Conservation (phyloP, 2,113 vertebrate species). For the Lepus timidus region DNA sequence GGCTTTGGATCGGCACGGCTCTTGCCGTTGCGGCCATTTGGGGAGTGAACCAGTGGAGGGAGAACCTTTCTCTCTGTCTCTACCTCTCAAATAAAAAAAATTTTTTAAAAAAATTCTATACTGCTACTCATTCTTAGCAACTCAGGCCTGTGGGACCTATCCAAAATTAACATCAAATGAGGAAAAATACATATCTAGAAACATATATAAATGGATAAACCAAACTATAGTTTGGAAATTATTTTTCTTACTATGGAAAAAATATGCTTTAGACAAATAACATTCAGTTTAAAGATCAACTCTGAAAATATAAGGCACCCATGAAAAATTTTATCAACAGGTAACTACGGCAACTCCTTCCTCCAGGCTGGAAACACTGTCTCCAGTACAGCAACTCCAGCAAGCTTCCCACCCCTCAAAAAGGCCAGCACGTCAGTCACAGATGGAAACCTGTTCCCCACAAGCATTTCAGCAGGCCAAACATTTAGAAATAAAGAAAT, state of each 20-base stretch:
- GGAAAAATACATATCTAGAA: conserved; percentile 60
- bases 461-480: conserved; percentile 25
- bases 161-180: conserved; percentile 17
- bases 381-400: background rate
- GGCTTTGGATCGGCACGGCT: no score
- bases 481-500: conserved; percentile 33
- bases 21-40: no score
- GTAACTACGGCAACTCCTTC: background rate
- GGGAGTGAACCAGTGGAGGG: no score
- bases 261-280: conserved; percentile 29
- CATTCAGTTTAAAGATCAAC: conserved; percentile 43
- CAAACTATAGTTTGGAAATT: conserved; percentile 46
- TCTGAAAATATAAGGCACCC: conserved; percentile 53
- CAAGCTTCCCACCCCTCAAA: background rate
- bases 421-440: conserved; percentile 33
- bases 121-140: conserved; percentile 40
- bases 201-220: background rate
- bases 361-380: background rate
- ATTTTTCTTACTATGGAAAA: conserved; percentile 30
- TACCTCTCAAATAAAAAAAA: background rate
- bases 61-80: no score
- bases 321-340: background rate
- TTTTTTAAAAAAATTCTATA: conserved; percentile 36
- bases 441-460: background rate
- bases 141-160: background rate